Evolutionary conservation across 2,797 vertebrate species (phyloP).

Genomic region (Lemur catta): DNA sequence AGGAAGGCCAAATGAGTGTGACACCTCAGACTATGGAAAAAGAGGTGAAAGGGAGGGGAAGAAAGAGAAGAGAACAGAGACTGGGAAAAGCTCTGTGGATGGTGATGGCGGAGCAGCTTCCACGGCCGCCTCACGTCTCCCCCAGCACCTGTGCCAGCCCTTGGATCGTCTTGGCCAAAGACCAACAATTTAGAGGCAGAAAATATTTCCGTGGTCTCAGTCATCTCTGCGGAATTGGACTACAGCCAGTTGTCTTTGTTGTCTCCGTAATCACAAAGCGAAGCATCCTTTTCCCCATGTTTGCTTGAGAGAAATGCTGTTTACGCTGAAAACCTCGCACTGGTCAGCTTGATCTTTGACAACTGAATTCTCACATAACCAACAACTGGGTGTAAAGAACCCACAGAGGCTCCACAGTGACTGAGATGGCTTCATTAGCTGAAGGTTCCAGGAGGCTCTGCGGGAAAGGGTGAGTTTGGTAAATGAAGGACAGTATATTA

Average conservation of each 20-base stretch:
- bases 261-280: background rate
- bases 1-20: background rate
- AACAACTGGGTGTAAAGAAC: background rate
- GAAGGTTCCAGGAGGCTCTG: background rate
- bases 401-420: background rate
- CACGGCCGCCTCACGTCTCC: rapidly evolving
- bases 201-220: background rate
- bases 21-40: background rate
- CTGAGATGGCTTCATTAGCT: background rate
- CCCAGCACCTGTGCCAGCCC: background rate
- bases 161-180: background rate
- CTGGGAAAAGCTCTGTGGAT: rapidly evolving
- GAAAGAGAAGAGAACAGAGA: background rate
- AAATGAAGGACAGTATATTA: background rate
- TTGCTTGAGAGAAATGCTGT: background rate
- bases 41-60: background rate
- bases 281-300: background rate
- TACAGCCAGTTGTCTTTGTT: background rate
- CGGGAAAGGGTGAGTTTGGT: background rate
- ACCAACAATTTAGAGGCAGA: background rate
- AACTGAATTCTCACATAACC: background rate
- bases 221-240: background rate
- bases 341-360: background rate
- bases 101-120: rapidly evolving
- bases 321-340: background rate